These are phyloP conservation scores for Periophthalmodon schlosseri DNA, from an alignment of 2,113 vertebrate species.

Conservation along the genomic window DNA sequence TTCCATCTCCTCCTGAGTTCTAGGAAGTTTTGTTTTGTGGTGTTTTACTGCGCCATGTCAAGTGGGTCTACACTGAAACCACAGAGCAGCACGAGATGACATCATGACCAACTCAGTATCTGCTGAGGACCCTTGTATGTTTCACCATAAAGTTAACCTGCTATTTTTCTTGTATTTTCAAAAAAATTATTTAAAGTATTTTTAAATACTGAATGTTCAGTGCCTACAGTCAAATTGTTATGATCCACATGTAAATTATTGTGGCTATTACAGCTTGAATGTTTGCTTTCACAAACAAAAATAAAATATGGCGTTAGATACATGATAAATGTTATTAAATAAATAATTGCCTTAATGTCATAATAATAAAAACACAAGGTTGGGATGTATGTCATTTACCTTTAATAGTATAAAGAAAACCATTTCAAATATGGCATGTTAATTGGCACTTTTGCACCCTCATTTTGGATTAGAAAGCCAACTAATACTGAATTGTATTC, in stretches of 20 bases:
- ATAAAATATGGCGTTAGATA: background rate
- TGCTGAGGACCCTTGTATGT: background rate
- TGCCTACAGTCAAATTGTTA: background rate
- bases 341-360: too few relatives aligned
- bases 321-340: too few relatives aligned
- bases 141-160: background rate
- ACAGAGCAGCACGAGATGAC: constrained; percentile 25
- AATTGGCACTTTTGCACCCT: background rate
- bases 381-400: too few relatives aligned
- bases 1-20: constrained; percentile 23
- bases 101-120: constrained; percentile 6
- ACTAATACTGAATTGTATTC: background rate
- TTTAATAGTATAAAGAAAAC: too few relatives aligned
- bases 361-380: too few relatives aligned
- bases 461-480: background rate
- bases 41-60: constrained; percentile 53
- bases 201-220: background rate
- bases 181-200: too few relatives aligned
- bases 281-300: background rate
- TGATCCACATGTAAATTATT: background rate
- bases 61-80: constrained; percentile 15
- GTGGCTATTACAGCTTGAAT: background rate
- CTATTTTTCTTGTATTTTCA: background rate
- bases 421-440: too few relatives aligned
- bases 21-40: constrained; percentile 23